Evolutionary conservation across 1,140 invertebrate species (phyloP).

Genomic region (Drosophila guanche): DNA sequence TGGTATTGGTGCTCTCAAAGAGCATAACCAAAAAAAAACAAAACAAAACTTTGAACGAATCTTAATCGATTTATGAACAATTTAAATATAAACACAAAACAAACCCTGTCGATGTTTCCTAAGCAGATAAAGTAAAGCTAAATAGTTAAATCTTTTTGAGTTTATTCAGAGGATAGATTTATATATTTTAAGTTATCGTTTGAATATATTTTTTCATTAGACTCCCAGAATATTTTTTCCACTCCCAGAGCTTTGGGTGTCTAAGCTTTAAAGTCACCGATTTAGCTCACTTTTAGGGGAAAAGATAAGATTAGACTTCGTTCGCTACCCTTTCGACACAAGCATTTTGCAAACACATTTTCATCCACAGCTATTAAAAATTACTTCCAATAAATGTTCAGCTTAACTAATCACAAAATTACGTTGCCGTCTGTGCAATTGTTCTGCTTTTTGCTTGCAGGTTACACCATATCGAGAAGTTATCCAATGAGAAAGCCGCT

Average conservation of each 20-base stretch:
- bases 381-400: slow-evolving; percentile 50
- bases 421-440: slow-evolving; percentile 68
- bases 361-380: slow-evolving; percentile 18
- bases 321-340: not conserved
- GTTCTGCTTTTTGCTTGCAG: slow-evolving; percentile 73
- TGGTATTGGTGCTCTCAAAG: slow-evolving; percentile 74
- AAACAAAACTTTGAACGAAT: slow-evolving; percentile 29
- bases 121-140: too few species aligned
- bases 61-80: slow-evolving; percentile 32
- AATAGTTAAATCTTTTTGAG: too few species aligned
- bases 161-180: too few species aligned
- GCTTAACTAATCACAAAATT: slow-evolving; percentile 75
- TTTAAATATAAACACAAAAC: slow-evolving; percentile 9
- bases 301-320: not conserved
- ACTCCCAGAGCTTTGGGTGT: too few species aligned
- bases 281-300: too few species aligned
- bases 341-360: not conserved
- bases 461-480: slow-evolving; percentile 84
- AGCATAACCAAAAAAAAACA: slow-evolving; percentile 45
- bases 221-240: too few species aligned
- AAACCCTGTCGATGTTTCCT: too few species aligned
- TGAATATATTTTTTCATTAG: too few species aligned
- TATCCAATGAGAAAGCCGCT: slow-evolving; percentile 84
- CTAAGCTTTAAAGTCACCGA: too few species aligned
- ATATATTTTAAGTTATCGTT: too few species aligned